These are phyloP conservation scores for Echinops telfairi DNA, from an alignment of 2,113 vertebrate species.

Conservation along the genomic window DNA sequence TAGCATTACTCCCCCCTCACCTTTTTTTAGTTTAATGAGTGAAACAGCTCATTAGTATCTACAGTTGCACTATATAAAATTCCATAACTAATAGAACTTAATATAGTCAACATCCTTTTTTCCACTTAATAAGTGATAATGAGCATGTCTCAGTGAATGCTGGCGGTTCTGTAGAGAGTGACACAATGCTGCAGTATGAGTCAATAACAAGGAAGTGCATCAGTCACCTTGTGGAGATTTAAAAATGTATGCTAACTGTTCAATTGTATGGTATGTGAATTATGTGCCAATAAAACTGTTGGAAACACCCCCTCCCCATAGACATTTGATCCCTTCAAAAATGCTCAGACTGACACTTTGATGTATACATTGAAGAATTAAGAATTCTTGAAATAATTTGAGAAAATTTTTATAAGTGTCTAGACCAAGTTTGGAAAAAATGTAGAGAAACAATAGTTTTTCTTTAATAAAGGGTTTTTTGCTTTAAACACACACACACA, in stretches of 20 bases:
- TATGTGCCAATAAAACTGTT: too few species aligned
- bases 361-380: too few species aligned
- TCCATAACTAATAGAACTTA: not conserved
- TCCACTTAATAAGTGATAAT: not conserved
- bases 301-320: too few species aligned
- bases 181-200: not conserved
- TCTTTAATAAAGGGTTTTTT: too few species aligned
- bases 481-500: too few species aligned
- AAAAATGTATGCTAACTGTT: not conserved
- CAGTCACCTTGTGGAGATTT: not conserved
- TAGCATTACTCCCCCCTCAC: not conserved
- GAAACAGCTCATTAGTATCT: not conserved
- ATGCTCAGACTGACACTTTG: too few species aligned
- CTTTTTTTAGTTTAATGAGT: not conserved
- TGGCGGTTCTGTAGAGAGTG: not conserved
- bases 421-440: too few species aligned
- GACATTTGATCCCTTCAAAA: too few species aligned
- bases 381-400: too few species aligned
- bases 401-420: too few species aligned
- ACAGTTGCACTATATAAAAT: not conserved
- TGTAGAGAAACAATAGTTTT: too few species aligned
- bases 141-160: not conserved
- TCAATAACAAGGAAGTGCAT: not conserved
- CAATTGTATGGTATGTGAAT: too few species aligned
- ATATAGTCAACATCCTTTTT: not conserved